phyloP scores from a whole-genome alignment of 23 tunicate genomes.

The Ascidia mentula region DNA sequence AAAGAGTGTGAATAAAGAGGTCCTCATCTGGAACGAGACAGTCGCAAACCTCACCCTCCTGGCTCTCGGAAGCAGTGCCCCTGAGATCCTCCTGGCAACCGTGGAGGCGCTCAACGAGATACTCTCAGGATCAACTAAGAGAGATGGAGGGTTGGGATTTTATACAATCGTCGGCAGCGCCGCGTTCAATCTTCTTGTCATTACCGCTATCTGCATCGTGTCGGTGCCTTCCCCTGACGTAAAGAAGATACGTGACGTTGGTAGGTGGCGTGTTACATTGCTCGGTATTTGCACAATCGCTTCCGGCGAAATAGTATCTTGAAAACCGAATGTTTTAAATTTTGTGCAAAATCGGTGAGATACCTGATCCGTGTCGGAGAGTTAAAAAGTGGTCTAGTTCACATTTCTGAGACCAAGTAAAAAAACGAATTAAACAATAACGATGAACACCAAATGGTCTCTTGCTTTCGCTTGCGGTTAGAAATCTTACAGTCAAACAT shows the following conservation, averaged over 20 bases:
- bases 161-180: slow-evolving; percentile 74
- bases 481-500: too few species aligned
- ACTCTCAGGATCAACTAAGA: not conserved
- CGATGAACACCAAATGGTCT: too few species aligned
- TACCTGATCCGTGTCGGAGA: too few species aligned
- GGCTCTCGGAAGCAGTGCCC: slow-evolving; percentile 74
- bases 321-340: too few species aligned
- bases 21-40: slow-evolving; percentile 70
- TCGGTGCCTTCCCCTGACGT: slow-evolving; percentile 53
- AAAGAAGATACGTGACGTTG: slow-evolving; percentile 47
- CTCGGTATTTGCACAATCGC: too few species aligned
- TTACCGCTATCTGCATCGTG: slow-evolving; percentile 61
- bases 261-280: slow-evolving; percentile 35
- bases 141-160: slow-evolving; percentile 44
- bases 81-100: slow-evolving; percentile 53
- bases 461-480: too few species aligned
- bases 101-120: slow-evolving; percentile 54
- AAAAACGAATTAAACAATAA: too few species aligned
- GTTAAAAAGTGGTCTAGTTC: too few species aligned
- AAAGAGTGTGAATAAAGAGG: slow-evolving; percentile 32
- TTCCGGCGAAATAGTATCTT: too few species aligned
- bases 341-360: too few species aligned
- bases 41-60: slow-evolving; percentile 71
- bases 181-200: slow-evolving; percentile 65
- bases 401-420: too few species aligned